Conservation (phyloP, 1,140 invertebrate genomes). For the Scaptomyza pallida region DNA sequence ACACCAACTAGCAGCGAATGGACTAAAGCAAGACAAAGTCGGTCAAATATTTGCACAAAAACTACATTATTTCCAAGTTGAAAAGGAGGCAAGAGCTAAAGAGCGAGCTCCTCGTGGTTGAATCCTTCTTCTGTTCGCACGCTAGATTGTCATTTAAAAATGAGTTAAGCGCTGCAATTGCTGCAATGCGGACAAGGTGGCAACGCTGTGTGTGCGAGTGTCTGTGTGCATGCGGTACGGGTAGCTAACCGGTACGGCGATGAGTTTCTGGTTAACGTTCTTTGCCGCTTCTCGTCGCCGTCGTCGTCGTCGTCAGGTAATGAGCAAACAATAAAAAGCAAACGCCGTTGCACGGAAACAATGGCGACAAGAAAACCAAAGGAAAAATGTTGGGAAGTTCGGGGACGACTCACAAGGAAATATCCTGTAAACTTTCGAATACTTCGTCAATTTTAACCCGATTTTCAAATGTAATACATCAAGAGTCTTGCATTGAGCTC, state of each 20-base stretch:
- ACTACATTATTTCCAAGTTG: background rate
- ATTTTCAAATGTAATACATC: too few species aligned
- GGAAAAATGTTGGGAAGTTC: background rate
- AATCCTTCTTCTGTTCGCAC: constrained; percentile 47
- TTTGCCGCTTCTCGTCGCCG: background rate
- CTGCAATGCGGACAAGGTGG: constrained; percentile 69
- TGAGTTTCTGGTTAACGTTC: constrained; percentile 3
- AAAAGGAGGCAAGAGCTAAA: background rate
- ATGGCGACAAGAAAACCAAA: constrained; percentile 47
- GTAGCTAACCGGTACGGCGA: background rate
- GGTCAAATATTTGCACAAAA: constrained; percentile 46
- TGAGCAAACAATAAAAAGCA: constrained; percentile 81
- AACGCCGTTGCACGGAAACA: constrained; percentile 72
- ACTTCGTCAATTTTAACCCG: too few species aligned
- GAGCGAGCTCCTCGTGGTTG: background rate
- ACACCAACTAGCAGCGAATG: constrained; percentile 1
- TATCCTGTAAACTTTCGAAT: constrained; percentile 4
- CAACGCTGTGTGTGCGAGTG: background rate
- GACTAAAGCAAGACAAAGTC: constrained; percentile 17
- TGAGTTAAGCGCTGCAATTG: constrained; percentile 76
- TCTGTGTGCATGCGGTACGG: background rate
- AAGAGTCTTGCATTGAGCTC: too few species aligned
- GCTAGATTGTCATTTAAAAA: constrained; percentile 83
- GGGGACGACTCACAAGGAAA: background rate
- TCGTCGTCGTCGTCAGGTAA: constrained; percentile 50